Percentiles rank a stretch among this genome's conserved stretches.
phyloP scores from a whole-genome alignment of 2,888 invertebrate genomes.

The Melanostoma scalare region DNA sequence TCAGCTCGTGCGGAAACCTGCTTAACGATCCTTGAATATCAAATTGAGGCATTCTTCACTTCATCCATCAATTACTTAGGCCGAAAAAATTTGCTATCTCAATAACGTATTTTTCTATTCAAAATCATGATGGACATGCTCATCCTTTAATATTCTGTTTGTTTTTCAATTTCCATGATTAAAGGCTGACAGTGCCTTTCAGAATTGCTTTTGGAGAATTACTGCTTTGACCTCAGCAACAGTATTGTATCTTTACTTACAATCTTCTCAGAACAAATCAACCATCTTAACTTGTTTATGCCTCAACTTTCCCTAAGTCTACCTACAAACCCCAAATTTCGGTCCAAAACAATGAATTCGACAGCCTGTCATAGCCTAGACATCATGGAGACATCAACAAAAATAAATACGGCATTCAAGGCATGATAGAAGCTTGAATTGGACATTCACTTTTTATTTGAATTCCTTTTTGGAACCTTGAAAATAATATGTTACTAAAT shows the following conservation, averaged over 20 bases:
- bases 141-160: not conserved
- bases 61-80: slow-evolving; percentile 18
- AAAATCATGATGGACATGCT: not conserved
- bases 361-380: slow-evolving; percentile 35
- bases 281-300: slow-evolving; percentile 23
- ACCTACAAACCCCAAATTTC: not conserved
- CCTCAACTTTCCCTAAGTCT: not conserved
- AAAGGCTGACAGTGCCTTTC: not conserved
- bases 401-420: not conserved
- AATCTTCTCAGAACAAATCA: slow-evolving; percentile 26
- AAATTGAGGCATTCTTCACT: slow-evolving; percentile 6
- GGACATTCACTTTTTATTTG: slow-evolving; percentile 6
- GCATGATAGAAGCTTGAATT: slow-evolving; percentile 8
- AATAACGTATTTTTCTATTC: not conserved
- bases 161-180: slow-evolving; percentile 3
- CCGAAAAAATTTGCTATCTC: not conserved
- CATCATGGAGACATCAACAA: slow-evolving; percentile 37
- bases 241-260: slow-evolving; percentile 5
- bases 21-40: slow-evolving; percentile 13
- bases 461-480: not conserved
- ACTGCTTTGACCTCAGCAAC: not conserved
- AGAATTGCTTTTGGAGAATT: not conserved
- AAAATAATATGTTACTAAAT: not conserved
- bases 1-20: not conserved
- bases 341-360: slow-evolving; percentile 14